These are phyloP conservation scores for Oryzias sinensis DNA, from an alignment of 2,797 vertebrate species.

Conservation along the genomic window DNA sequence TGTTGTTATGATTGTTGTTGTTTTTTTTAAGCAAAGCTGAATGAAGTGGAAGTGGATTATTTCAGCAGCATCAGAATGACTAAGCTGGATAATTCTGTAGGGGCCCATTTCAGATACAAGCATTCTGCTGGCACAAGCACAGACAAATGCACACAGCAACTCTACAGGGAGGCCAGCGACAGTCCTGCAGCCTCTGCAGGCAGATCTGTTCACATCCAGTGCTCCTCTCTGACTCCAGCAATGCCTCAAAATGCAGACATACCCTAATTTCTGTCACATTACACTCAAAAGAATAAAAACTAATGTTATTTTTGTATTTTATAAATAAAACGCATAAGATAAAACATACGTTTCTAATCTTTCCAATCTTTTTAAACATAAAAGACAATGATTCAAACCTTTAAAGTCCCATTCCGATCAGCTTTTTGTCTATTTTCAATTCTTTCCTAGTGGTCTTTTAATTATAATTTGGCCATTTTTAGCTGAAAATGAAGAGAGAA, in stretches of 20 bases:
- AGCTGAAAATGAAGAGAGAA: no score
- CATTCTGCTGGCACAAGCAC: conserved; percentile 56
- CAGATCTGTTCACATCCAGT: conserved; percentile 40
- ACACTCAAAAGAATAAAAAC: no score
- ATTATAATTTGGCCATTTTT: no score
- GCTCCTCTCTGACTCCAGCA: conserved; percentile 36
- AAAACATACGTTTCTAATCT: no score
- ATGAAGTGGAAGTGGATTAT: conserved; percentile 67
- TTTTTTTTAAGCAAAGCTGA: conserved; percentile 71
- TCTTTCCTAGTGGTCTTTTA: no score
- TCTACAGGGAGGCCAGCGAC: conserved; percentile 46
- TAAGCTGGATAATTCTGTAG: conserved; percentile 57
- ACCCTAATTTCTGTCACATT: background rate
- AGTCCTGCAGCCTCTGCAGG: conserved; percentile 49
- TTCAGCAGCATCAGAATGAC: conserved; percentile 58
- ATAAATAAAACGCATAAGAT: no score
- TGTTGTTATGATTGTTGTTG: conserved; percentile 70
- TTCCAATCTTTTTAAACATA: no score
- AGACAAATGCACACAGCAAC: conserved; percentile 52
- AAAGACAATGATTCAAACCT: no score
- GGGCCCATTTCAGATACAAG: conserved; percentile 54
- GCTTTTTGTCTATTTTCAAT: no score
- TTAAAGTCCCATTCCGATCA: no score
- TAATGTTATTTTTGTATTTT: no score
- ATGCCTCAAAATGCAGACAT: conserved; percentile 6